Base-by-base conservation (phyloP, 1,140 invertebrate genomes). In the Adelges cooleyi region DNA sequence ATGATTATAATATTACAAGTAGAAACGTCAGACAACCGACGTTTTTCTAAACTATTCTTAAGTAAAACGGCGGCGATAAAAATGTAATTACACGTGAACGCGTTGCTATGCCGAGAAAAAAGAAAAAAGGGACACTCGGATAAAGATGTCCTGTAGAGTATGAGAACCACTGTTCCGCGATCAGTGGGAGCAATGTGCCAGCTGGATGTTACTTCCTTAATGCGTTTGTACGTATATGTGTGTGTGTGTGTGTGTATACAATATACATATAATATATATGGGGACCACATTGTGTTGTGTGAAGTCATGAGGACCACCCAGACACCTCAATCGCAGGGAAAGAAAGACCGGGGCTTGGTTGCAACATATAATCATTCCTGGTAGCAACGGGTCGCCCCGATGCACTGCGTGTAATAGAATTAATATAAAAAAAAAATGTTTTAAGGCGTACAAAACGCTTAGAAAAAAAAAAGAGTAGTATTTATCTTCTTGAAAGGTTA, bases 121-220 rank as follows among this genome's bases (percentile, higher is more conserved):
- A n/a, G n/a, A n/a, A 66, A 71, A 71, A 71, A 48, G 5, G 59
- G n/a, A 59, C 11, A 33, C 29, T 5, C 5, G 29, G 11, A 33
- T 33, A 33, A 33, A 33, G 5, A 33, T 11, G 29, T 33, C 29
- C 29, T 33, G 29, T 33, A 11, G 29, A 46, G 27, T 48, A 62
- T 62, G 56, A 62, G 56, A 62, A 62, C 42, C 56, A 48, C 56
- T 62, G 56, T 20, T 62, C n/a, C 25, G 18, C 44, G 56, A 62
- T 62, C 56, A 62, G 56, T 48, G 56, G 25, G 56, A 62, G 56
- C 42, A 62, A 48, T 48, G 56, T 62, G 42, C 56, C 56, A 62
- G 56, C 56, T 62, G 56, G 25, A 62, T 62, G 56, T 48, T 46
- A 62, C 56, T 48, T 62, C 56, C 56, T 62, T 18, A 22, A 46